phyloP scores from a whole-genome alignment of 2,888 invertebrate genomes.

The Tetanocera ferruginea region DNA sequence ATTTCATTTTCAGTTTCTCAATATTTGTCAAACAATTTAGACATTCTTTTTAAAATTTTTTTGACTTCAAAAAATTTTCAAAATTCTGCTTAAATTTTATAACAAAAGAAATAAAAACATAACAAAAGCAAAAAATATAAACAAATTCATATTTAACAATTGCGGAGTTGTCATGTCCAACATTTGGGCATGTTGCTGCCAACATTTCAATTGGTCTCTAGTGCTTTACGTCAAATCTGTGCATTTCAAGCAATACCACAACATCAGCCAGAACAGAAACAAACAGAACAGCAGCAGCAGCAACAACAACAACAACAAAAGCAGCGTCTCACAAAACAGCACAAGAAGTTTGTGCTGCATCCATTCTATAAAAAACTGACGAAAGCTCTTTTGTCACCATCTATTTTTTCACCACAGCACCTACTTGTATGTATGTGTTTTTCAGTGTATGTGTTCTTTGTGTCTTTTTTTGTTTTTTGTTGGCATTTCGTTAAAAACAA shows the following conservation, averaged over 20 bases:
- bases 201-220: slow-evolving; percentile 58
- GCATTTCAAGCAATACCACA: slow-evolving; percentile 49
- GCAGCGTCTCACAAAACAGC: neutral
- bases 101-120: neutral
- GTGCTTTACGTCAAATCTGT: slow-evolving; percentile 57
- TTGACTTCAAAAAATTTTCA: neutral
- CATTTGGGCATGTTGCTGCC: slow-evolving; percentile 56
- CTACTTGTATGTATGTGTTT: slow-evolving; percentile 6
- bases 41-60: neutral
- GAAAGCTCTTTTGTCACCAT: slow-evolving; percentile 36
- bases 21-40: slow-evolving; percentile 14
- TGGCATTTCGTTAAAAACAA: neutral
- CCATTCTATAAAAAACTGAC: neutral
- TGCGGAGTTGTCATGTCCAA: neutral
- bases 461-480: neutral
- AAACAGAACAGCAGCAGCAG: slow-evolving; percentile 17
- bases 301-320: slow-evolving; percentile 33
- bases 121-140: no score
- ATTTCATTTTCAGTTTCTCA: slow-evolving; percentile 21
- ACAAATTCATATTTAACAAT: neutral
- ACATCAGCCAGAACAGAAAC: slow-evolving; percentile 29
- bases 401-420: slow-evolving; percentile 27
- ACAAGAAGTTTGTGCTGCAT: neutral
- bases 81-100: neutral
- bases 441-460: neutral